A percentile compares a stretch with the other conserved stretches of the same genome.
Conservation (phyloP, 2,888 invertebrate species). For the Acanthosepion esculentum region DNA sequence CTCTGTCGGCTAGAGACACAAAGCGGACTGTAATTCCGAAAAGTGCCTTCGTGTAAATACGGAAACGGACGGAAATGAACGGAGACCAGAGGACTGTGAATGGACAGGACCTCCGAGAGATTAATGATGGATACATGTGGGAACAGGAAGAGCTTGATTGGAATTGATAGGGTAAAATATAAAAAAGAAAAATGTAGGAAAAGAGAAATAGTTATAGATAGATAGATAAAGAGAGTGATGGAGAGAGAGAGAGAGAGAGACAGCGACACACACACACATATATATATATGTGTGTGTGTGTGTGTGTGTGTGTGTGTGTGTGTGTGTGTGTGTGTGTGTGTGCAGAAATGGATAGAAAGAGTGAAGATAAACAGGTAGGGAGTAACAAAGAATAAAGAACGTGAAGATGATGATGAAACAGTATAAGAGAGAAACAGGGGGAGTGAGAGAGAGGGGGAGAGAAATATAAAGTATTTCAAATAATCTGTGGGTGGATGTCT, state of each 20-base stretch:
- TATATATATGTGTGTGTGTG: no score
- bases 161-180: background rate
- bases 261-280: no score
- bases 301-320: no score
- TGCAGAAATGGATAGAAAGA: no score
- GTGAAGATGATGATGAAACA: no score
- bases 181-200: background rate
- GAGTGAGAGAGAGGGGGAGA: no score
- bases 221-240: no score
- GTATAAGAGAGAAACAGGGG: no score
- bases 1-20: conserved; percentile 9
- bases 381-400: background rate
- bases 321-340: no score
- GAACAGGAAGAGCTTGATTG: background rate
- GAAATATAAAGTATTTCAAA: no score
- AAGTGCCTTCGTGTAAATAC: background rate
- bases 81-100: background rate
- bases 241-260: background rate
- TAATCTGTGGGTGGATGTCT: no score
- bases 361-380: background rate
- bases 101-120: background rate
- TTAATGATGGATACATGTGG: background rate
- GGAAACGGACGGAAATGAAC: background rate
- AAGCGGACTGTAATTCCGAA: background rate
- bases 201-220: no score